Conservation (phyloP, 2,888 invertebrate species). For the Atherix ibis region DNA sequence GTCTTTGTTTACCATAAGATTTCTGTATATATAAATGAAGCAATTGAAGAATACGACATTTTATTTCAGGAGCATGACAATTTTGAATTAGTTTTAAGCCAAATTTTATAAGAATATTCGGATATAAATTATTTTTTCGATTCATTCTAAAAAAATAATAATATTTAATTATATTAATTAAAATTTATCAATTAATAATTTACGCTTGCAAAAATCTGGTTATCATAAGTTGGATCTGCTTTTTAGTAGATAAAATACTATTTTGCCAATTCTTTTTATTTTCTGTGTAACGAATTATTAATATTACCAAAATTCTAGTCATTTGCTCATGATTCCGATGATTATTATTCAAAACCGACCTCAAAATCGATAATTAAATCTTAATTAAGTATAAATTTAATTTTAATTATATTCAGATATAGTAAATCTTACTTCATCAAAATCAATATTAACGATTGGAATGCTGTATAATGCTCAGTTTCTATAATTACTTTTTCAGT, state of each 20-base stretch:
- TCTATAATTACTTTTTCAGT: constrained; percentile 5
- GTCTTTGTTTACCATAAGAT: too few species aligned
- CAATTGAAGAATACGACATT: too few species aligned
- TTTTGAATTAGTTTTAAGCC: too few species aligned
- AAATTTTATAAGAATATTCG: too few species aligned
- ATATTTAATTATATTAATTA: too few species aligned
- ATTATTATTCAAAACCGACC: constrained; percentile 4
- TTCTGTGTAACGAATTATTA: constrained; percentile 6
- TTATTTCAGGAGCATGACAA: too few species aligned
- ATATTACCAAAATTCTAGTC: constrained; percentile 2
- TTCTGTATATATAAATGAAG: too few species aligned
- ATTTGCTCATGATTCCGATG: constrained; percentile 8
- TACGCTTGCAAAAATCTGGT: constrained; percentile 7
- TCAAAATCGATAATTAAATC: neutral
- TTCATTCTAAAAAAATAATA: too few species aligned
- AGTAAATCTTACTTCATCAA: constrained; percentile 4
- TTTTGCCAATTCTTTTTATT: constrained; percentile 5
- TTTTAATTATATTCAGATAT: neutral
- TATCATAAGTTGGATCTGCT: constrained; percentile 7
- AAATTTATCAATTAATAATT: neutral
- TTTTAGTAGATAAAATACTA: constrained; percentile 4
- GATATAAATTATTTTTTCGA: too few species aligned
- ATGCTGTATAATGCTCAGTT: constrained; percentile 3
- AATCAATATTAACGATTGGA: constrained; percentile 7
- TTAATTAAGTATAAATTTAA: neutral